Base-by-base conservation (phyloP, 2,888 invertebrate genomes). In the Hyles lineata region DNA sequence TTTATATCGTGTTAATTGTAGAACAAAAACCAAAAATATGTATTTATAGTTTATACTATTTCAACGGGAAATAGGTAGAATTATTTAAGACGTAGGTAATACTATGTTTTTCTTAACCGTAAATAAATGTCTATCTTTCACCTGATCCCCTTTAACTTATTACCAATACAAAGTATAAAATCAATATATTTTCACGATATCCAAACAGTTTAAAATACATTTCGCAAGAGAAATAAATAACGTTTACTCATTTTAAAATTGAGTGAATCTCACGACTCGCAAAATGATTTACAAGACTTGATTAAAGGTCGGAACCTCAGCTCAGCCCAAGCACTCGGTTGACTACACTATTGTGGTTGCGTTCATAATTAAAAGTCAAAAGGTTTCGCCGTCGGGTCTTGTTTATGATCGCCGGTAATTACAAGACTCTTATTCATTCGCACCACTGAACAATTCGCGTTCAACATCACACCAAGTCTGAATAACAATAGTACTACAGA, bases 281-380 rank as follows among this genome's bases (percentile, higher is more conserved):
- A 74, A 58, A 75, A 74, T 76, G 74, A 76, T 78, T 75, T 88
- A 90, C 87, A 86, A 83, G 82, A 82, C 80, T 87, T 87, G 86
- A 89, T 88, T 89, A 90, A 91, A 92, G 89, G 88, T 87, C 89
- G 88, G 74, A 80, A 82, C 81, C 79, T 82, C 72, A 55, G 67
- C 67, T 50, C 82, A 72, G 76, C 74, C 76, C 79, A 76, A 78
- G 82, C 81, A 76, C 79, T 79, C 82, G 78, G 78, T 73, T 79
- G 72, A 79, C 80, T 78, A 77, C 77, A 82, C 83, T 85, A 85
- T 90, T 87, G 87, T 88, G 79, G 82, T 82, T 82, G 75, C 80
- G 80, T 86, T 84, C 85, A 88, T 91, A 90, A 92, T 90, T 90
- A 92, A 90, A 89, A 90, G 85, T 87, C 88, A 85, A 90, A 89